A percentile compares a stretch with the other conserved stretches of the same genome.
Evolutionary conservation across 2,888 invertebrate genomes (phyloP).

Genomic region (Hipparchia semele): DNA sequence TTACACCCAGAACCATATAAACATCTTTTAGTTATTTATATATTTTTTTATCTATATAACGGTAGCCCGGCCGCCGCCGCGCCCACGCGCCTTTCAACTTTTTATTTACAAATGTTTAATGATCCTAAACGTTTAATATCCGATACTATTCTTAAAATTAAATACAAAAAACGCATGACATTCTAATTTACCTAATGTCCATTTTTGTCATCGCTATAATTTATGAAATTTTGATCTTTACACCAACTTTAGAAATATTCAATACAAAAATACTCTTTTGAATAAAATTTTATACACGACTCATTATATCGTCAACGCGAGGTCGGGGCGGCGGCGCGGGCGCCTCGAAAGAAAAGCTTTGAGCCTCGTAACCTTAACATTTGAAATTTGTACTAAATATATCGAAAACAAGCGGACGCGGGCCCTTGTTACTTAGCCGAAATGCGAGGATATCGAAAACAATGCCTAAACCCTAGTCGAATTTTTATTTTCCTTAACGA

Average conservation of each 20-base stretch:
- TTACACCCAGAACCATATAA: slow-evolving; percentile 84
- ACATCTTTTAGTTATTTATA: slow-evolving; percentile 83
- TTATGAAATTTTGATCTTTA: slow-evolving; percentile 85
- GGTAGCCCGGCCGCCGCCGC: slow-evolving; percentile 64
- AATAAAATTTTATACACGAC: slow-evolving; percentile 83
- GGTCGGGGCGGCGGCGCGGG: slow-evolving; percentile 65
- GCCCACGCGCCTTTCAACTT: slow-evolving; percentile 63
- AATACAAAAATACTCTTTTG: slow-evolving; percentile 85
- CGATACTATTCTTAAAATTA: slow-evolving; percentile 85
- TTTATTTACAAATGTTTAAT: slow-evolving; percentile 88
- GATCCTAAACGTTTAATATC: slow-evolving; percentile 87
- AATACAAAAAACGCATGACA: slow-evolving; percentile 84
- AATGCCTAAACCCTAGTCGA: slow-evolving; percentile 81
- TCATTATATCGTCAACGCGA: slow-evolving; percentile 68
- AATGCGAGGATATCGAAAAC: slow-evolving; percentile 83
- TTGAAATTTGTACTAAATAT: slow-evolving; percentile 84
- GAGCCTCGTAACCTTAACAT: slow-evolving; percentile 83
- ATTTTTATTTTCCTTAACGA: slow-evolving; percentile 55
- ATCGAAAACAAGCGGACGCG: slow-evolving; percentile 78
- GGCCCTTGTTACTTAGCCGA: slow-evolving; percentile 80
- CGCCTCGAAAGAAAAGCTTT: slow-evolving; percentile 80
- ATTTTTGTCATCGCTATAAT: slow-evolving; percentile 80
- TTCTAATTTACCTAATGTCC: slow-evolving; percentile 80
- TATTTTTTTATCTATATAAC: slow-evolving; percentile 82
- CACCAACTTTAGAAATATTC: slow-evolving; percentile 85